Evolutionary conservation across 2,797 vertebrate species (phyloP), one percentile per base, ranked within the genome.

Genomic region (Sandelia bainsii): DNA sequence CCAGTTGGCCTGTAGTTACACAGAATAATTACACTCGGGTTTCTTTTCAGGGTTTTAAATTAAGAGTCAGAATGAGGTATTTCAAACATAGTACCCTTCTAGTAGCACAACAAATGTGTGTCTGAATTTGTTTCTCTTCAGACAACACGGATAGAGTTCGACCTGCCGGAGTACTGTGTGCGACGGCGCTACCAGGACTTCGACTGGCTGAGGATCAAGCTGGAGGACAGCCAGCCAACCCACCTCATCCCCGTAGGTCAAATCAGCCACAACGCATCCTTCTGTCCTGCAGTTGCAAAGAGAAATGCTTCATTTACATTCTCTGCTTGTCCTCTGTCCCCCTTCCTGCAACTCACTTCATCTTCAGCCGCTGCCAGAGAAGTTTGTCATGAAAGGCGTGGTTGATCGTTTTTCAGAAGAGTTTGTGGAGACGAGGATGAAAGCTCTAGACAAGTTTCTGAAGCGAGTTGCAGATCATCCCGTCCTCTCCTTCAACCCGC

Each of bases 371-470:
- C 82, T 99, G 80, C 98, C 98, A 29, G 98, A 99, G 90, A 99
- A 99, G 91, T 99, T 99, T 66, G 96, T 99, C 73, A 97, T 99
- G 93, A 98, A 95, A 90, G 98, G 98, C n/a, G 97, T 99, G 88
- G 96, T 99, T 40, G 98, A 99, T 61, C 95, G 98, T 49, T 99
- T 99, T 74, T 98, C 96, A 1, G 97, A 99, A 70, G 97, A 98
- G 83, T 99, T 99, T 86, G 97, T 99, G 56, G 98, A 98, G 88
- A 99, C 96, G 0, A 95, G 98, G 69, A 96, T 95, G 91, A 99
- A 97, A 87, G 98, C 98, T 7, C 86, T 99, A 46, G 96, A 99
- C 91, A 98, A 97, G 86, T 99, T 99, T 91, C 89, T 99, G 86
- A 99, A 97, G 81, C 94, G 97, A 58, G 95, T 99, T 14, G 97